Evolutionary conservation across 2,797 vertebrate genomes (phyloP), one percentile per base, ranked within the genome.

Genomic region (Argya squamiceps): DNA sequence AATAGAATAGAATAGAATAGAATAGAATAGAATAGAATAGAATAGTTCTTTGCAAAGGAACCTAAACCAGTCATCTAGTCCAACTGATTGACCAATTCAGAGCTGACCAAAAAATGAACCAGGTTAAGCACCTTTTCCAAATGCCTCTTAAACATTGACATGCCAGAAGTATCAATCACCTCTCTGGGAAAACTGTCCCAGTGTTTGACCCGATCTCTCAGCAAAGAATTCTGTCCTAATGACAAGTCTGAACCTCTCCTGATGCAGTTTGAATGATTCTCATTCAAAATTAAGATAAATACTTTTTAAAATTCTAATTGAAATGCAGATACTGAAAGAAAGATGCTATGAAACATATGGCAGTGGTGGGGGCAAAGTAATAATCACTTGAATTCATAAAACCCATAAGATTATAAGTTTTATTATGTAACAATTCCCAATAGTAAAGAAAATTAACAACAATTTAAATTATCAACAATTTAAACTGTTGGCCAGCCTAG

Each of bases 161-260:
- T 7, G 19, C 8, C 12, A 55, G 6, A 20, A n/a, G 3, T 30
- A 59, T 81, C 0, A 0, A n/a, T 18, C 17, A 43, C 10, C 4
- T 43, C 21, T n/a, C 12, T 63, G 29, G 27, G 23, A 59, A 78
- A 3, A 10, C 10, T 59, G 3, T 46, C 4, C 1, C 23, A 49
- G 6, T 30, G 2, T 58, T 62, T 74, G 18, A 65, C 18, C 20
- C 1, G 0, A 39, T 27, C 6, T 52, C 7, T 84, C 16, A 69
- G 16, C 8, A 62, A 62, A 43, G 1, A 82, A 24, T 18, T 43
- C 2, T 37, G 43, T 49, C 34, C 34, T 36, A 55, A 55, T 1
- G 5, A 10, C 9, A 46, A 60, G 11, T 32, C 41, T 55, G 22
- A 37, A 43, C 27, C 9, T 47, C 6, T 77, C 21, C 9, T 49